Evolutionary conservation across 2,797 vertebrate species (phyloP), one percentile per base, ranked within the genome.

Genomic region (Nyctibius grandis): DNA sequence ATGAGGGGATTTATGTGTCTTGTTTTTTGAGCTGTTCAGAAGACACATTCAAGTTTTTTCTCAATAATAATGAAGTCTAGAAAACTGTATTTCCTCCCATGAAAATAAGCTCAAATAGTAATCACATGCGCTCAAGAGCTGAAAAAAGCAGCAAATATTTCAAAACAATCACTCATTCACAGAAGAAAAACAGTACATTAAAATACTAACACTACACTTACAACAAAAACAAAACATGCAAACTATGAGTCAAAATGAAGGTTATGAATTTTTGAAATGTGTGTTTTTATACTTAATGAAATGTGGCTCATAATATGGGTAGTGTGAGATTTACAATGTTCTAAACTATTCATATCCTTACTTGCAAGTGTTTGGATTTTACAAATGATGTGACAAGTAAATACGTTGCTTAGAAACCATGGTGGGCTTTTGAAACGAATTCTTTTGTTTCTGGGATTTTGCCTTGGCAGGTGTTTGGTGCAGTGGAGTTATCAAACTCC

Each of bases 331-430:
- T 96, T 97, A 94, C 85, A 92, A 28, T 44, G 76, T 85, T 93
- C 85, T 92, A 84, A 96, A 91, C 95, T 92, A 94, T 96, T 96
- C 92, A 92, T 88, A 96, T 81, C 79, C 79, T 88, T 78, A 86
- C 89, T 91, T 57, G 23, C 82, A 95, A 96, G 59, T 5, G 1
- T 96, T 95, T 84, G 82, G 85, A 93, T 96, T 96, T 96, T 93
- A 92, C 89, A 96, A 96, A 96, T 33, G 65, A 96, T 90, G 91
- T 96, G 95, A 96, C 95, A 96, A 95, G 82, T 93, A 96, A 95
- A 94, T 95, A 94, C 9, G 80, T 94, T 97, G 92, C 96, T 96
- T 96, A 83, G 95, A 88, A 96, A 96, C 95, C 95, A 85, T 45
- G 84, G 92, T 97, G 96, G 92, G 94, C 91, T 94, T 96, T 89